A percentile compares a stretch with the other conserved stretches of the same genome.
Evolutionary conservation across 2,797 vertebrate genomes (phyloP).

Genomic region (Brachymystax lenok): DNA sequence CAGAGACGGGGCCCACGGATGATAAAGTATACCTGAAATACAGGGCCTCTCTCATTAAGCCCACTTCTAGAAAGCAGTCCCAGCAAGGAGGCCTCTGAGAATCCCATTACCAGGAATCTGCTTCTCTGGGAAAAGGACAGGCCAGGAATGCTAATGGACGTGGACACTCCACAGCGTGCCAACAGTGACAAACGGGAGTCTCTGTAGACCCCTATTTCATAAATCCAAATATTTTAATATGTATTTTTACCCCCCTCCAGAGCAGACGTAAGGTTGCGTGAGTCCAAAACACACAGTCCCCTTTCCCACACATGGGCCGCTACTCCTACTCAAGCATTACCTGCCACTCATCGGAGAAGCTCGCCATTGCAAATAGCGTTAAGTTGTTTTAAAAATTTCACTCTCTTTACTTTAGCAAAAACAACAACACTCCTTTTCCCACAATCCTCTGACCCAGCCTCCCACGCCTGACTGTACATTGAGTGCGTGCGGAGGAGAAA

Average conservation of each 20-base stretch:
- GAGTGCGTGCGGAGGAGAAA: slow-evolving; percentile 54
- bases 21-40: slow-evolving; percentile 6
- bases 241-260: slow-evolving; percentile 37
- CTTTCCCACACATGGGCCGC: slow-evolving; percentile 61
- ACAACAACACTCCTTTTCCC: slow-evolving; percentile 44
- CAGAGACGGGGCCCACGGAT: neutral
- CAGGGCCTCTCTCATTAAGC: slow-evolving; percentile 27
- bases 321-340: slow-evolving; percentile 60
- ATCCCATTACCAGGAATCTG: slow-evolving; percentile 52
- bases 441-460: slow-evolving; percentile 43
- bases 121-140: slow-evolving; percentile 68
- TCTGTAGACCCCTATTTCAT: slow-evolving; percentile 65
- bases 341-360: slow-evolving; percentile 53
- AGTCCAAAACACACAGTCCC: slow-evolving; percentile 65
- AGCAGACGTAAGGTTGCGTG: slow-evolving; percentile 48
- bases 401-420: slow-evolving; percentile 40
- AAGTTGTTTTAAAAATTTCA: slow-evolving; percentile 25
- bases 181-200: slow-evolving; percentile 75
- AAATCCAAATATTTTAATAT: slow-evolving; percentile 68
- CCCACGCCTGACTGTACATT: slow-evolving; percentile 28
- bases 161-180: slow-evolving; percentile 61
- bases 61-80: neutral
- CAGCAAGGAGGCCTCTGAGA: slow-evolving; percentile 41
- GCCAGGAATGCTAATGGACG: slow-evolving; percentile 60
- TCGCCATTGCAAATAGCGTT: slow-evolving; percentile 59